A percentile compares a stretch with the other conserved stretches of the same genome.
phyloP scores from a whole-genome alignment of 1,140 invertebrate species.

The Caenorhabditis latens region DNA sequence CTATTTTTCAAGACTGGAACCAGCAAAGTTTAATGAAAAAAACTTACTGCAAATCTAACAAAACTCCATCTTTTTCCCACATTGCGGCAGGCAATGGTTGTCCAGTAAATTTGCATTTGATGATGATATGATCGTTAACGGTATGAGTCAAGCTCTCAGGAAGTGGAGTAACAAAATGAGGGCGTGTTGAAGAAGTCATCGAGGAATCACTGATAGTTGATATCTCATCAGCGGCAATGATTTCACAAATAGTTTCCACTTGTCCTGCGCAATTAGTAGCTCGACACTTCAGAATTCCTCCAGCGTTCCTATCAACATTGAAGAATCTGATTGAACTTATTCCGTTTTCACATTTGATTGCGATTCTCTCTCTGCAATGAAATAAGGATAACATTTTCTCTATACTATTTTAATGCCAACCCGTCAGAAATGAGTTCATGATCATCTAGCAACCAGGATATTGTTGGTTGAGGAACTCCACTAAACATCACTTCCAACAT shows the following conservation, averaged over 20 bases:
- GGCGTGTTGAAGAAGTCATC: conserved; percentile 10
- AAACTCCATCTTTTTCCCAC: conserved; percentile 62
- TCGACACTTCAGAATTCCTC: conserved; percentile 26
- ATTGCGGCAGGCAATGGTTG: conserved; percentile 61
- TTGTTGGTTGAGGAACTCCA: conserved; percentile 41
- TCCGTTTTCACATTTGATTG: conserved; percentile 44
- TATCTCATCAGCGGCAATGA: conserved; percentile 42
- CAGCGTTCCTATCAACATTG: conserved; percentile 18
- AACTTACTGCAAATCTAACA: conserved; percentile 58
- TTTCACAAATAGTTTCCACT: conserved; percentile 23
- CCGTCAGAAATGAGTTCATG: conserved; percentile 15
- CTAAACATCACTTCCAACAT: conserved; percentile 17
- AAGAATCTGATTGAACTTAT: conserved; percentile 20
- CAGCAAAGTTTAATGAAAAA: not conserved
- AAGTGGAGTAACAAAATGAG: not conserved
- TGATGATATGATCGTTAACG: not conserved
- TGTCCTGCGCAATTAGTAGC: conserved; percentile 35
- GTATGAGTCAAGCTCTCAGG: not conserved
- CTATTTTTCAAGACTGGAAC: no score
- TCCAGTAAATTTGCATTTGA: conserved; percentile 60
- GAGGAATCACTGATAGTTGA: conserved; percentile 33
- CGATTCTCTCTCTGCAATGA: conserved; percentile 18
- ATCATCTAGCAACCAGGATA: conserved; percentile 25
- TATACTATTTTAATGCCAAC: not conserved
- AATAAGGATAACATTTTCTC: not conserved